Evolutionary conservation across 2,113 vertebrate species (phyloP).

Genomic region (Sebastes fasciatus): DNA sequence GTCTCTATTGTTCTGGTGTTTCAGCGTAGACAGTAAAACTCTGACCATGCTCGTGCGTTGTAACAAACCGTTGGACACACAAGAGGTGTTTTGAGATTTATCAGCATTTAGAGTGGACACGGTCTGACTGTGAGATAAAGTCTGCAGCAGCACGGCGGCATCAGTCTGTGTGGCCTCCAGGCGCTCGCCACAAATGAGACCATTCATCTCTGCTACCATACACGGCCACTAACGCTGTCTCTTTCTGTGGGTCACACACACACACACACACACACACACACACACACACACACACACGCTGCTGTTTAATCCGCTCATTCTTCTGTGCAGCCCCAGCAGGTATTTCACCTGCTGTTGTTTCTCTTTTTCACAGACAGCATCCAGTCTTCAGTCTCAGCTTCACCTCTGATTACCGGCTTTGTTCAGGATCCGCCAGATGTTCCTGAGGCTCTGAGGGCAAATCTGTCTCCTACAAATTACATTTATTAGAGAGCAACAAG

Average conservation of each 20-base stretch:
- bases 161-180: slow-evolving; percentile 74
- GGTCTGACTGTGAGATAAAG: slow-evolving; percentile 63
- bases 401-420: background rate
- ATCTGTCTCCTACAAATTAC: background rate
- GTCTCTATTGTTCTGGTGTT: too few relatives aligned
- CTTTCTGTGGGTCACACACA: slow-evolving; percentile 11
- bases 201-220: slow-evolving; percentile 80
- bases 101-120: slow-evolving; percentile 51
- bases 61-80: background rate
- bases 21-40: too few relatives aligned
- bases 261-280: slow-evolving; percentile 37
- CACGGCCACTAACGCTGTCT: slow-evolving; percentile 28
- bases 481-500: background rate
- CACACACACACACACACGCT: slow-evolving; percentile 22
- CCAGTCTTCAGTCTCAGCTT: slow-evolving; percentile 7
- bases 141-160: slow-evolving; percentile 43
- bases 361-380: slow-evolving; percentile 26
- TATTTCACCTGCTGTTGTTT: slow-evolving; percentile 64
- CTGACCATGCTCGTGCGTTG: background rate
- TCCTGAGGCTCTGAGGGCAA: background rate
- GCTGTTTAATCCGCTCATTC: slow-evolving; percentile 43
- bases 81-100: slow-evolving; percentile 26
- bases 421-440: background rate
- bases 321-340: slow-evolving; percentile 58
- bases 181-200: slow-evolving; percentile 83